Conservation (phyloP, 2,888 invertebrate species). For the Margaritifera margaritifera region DNA sequence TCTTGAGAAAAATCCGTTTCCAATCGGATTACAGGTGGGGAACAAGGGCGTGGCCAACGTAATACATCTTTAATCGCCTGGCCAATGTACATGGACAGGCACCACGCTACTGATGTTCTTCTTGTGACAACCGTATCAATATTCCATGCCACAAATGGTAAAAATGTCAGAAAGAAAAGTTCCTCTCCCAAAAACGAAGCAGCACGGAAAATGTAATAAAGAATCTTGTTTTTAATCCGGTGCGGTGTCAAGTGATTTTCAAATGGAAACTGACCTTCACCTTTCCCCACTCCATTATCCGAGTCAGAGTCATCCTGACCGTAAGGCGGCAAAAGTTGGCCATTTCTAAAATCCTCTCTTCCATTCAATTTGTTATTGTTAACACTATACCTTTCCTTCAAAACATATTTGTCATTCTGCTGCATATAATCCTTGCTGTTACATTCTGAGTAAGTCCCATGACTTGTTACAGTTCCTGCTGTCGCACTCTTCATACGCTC, state of each 20-base stretch:
- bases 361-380: conserved; percentile 9
- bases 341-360: conserved; percentile 23
- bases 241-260: conserved; percentile 27
- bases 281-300: conserved; percentile 14
- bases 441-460: background rate
- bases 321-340: conserved; percentile 28
- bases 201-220: conserved; percentile 49
- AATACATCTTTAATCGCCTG: conserved; percentile 59
- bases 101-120: conserved; percentile 52
- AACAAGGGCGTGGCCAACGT: conserved; percentile 55
- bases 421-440: conserved; percentile 27
- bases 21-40: conserved; percentile 57
- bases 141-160: conserved; percentile 58
- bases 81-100: conserved; percentile 57
- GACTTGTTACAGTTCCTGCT: background rate
- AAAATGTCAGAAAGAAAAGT: conserved; percentile 52
- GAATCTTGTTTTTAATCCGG: conserved; percentile 35
- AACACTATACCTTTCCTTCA: conserved; percentile 11
- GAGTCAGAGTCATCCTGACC: conserved; percentile 35
- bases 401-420: conserved; percentile 26
- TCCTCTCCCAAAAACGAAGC: conserved; percentile 61
- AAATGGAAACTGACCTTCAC: conserved; percentile 10
- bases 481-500: conserved; percentile 10
- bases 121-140: conserved; percentile 48
- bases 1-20: conserved; percentile 56